Conservation (phyloP, 2,888 invertebrate genomes). For the Ferdinandea cuprea region DNA sequence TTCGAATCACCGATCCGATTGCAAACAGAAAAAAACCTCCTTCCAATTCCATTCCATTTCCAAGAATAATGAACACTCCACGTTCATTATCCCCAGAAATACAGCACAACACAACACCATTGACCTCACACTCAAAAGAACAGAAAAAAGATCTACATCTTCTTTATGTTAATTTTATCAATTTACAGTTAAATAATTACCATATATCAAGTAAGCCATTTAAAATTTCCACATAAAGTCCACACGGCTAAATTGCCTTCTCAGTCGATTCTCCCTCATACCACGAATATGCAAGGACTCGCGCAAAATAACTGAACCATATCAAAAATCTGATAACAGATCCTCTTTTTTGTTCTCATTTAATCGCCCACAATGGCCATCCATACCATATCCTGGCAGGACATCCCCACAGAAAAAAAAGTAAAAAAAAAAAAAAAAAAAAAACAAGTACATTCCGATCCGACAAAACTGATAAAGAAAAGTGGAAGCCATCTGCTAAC, state of each 20-base stretch:
- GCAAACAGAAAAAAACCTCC: too few relatives aligned
- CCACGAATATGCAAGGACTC: slow-evolving; percentile 3
- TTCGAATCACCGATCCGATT: too few relatives aligned
- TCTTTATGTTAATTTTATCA: slow-evolving; percentile 72
- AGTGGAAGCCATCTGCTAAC: slow-evolving; percentile 71
- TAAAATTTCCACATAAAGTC: slow-evolving; percentile 22
- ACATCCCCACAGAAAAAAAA: slow-evolving; percentile 31
- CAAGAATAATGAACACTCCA: slow-evolving; percentile 5
- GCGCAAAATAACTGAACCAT: slow-evolving; percentile 60
- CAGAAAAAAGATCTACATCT: slow-evolving; percentile 24
- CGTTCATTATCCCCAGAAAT: slow-evolving; percentile 42
- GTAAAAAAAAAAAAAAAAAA: slow-evolving; percentile 8
- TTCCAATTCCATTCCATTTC: too few relatives aligned
- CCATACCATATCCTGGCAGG: slow-evolving; percentile 15
- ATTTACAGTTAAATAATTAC: slow-evolving; percentile 73
- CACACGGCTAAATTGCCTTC: neutral
- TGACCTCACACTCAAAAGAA: slow-evolving; percentile 10
- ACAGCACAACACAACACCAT: neutral
- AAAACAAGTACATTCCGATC: slow-evolving; percentile 47
- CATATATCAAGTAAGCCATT: slow-evolving; percentile 61
- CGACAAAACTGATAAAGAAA: slow-evolving; percentile 59
- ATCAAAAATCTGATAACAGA: slow-evolving; percentile 69
- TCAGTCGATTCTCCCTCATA: neutral
- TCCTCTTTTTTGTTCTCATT: slow-evolving; percentile 24
- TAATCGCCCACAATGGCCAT: slow-evolving; percentile 37